phyloP scores from a whole-genome alignment of 2,797 vertebrate species.

The Numenius phaeopus region DNA sequence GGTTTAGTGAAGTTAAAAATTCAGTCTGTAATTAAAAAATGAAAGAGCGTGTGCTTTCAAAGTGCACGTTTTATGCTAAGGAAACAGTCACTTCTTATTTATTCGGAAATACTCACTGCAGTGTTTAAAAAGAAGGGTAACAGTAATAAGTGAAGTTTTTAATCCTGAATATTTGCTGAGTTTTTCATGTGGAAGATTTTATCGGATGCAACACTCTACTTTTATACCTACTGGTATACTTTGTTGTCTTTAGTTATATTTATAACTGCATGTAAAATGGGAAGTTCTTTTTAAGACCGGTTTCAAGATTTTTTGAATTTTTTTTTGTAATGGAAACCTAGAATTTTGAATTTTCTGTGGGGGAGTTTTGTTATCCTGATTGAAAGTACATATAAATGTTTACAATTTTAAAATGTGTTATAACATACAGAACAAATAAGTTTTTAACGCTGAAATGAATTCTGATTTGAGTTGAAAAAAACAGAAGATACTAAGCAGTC shows the following conservation, averaged over 20 bases:
- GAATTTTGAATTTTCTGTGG: neutral
- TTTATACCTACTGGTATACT: neutral
- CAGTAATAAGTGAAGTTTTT: neutral
- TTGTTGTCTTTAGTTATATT: neutral
- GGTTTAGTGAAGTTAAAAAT: conserved; percentile 44
- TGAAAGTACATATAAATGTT: neutral
- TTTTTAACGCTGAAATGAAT: neutral
- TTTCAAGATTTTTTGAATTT: neutral
- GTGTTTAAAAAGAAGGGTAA: neutral
- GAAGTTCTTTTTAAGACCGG: neutral
- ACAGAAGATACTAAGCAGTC: neutral
- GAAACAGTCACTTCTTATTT: neutral
- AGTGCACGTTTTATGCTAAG: neutral
- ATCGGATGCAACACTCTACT: neutral
- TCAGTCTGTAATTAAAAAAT: conserved; percentile 47
- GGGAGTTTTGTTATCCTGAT: neutral
- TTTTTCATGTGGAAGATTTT: neutral
- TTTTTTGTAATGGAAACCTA: neutral
- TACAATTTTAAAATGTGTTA: neutral
- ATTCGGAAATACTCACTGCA: neutral
- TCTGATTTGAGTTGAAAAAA: neutral
- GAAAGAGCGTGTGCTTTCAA: neutral
- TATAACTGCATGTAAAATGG: neutral
- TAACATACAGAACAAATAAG: neutral
- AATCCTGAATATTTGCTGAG: neutral